Evolutionary conservation across 2,888 invertebrate species (phyloP), one percentile per base, ranked within the genome.

Genomic region (Mythimna pallens): DNA sequence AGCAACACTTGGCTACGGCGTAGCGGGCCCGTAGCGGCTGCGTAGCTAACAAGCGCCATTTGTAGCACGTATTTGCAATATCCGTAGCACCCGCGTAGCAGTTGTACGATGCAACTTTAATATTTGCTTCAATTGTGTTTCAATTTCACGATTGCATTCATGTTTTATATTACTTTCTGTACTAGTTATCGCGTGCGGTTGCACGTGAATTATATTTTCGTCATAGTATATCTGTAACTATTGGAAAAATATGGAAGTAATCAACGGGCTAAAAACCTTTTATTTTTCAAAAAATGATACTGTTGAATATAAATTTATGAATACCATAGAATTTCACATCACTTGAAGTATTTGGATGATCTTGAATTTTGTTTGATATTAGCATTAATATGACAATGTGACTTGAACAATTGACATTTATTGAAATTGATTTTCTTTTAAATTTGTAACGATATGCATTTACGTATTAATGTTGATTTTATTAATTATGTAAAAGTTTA

Each of bases 21-120:
- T 76, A 69, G 63, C 73, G 57, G 25, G 57, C 34, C 20, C 83
- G 81, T 81, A 82, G 83, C 70, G 80, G 63, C 78, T 73, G 83
- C 82, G 85, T 85, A 85, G 85, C 78, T 78, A 85, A 80, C 85
- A 82, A 81, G 81, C 81, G 65, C 66, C 76, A 78, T 84, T 85
- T 78, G 86, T 75, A 85, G 80, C 86, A 86, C 86, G 86, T 86
- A 86, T 82, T 80, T 71, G 85, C 86, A 83, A 87, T 87, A 87
- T 87, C 84, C 84, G 80, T 76, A 78, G 84, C 81, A 78, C 36
- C 10, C 36, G 25, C 34, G 79, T 68, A 81, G 81, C 86, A 86
- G 79, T 76, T 82, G 82, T 73, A 58, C 77, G 76, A 80, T 82
- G 76, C 74, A 79, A 76, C 81, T 86, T 80, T 83, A 75, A 85